Percentiles rank a stretch among this genome's conserved stretches.
Evolutionary conservation across 2,113 vertebrate species (phyloP).

Genomic region (Gadus chalcogrammus): DNA sequence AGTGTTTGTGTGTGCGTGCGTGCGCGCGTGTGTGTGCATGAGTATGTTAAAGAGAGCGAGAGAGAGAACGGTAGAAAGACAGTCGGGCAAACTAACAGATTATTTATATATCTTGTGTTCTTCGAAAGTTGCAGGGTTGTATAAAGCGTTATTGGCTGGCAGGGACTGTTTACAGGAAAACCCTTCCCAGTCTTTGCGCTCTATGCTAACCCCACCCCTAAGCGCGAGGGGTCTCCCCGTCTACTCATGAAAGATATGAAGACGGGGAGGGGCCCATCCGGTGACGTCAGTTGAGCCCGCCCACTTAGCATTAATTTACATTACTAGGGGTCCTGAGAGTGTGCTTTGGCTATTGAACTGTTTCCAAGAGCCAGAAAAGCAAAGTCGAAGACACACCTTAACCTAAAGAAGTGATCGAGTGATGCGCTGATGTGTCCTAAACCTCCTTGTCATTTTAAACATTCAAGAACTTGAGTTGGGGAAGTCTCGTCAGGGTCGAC

Average conservation of each 20-base stretch:
- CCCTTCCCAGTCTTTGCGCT: background rate
- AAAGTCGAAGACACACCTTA: conserved; percentile 63
- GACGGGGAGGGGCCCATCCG: conserved; percentile 18
- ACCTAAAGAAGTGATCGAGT: conserved; percentile 43
- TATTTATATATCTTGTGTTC: too few species aligned
- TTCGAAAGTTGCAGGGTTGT: too few species aligned
- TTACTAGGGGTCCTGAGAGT: conserved; percentile 62
- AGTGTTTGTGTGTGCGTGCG: background rate
- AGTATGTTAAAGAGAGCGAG: background rate
- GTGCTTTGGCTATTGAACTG: conserved; percentile 44
- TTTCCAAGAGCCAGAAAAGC: conserved; percentile 40
- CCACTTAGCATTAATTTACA: conserved; percentile 66
- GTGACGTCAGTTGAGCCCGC: conserved; percentile 49
- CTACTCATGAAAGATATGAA: conserved; percentile 13
- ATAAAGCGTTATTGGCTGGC: too few species aligned
- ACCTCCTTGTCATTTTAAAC: conserved; percentile 52
- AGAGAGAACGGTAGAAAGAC: too few species aligned
- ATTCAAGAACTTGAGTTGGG: conserved; percentile 47
- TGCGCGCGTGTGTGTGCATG: background rate
- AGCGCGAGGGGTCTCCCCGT: conserved; percentile 53
- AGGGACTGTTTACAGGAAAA: too few species aligned
- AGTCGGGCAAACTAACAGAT: too few species aligned
- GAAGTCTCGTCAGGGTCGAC: conserved; percentile 57
- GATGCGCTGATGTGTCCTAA: conserved; percentile 41
- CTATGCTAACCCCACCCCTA: conserved; percentile 47